Base-by-base conservation (phyloP, 2,888 invertebrate genomes). In the Cynaeus angustus region DNA sequence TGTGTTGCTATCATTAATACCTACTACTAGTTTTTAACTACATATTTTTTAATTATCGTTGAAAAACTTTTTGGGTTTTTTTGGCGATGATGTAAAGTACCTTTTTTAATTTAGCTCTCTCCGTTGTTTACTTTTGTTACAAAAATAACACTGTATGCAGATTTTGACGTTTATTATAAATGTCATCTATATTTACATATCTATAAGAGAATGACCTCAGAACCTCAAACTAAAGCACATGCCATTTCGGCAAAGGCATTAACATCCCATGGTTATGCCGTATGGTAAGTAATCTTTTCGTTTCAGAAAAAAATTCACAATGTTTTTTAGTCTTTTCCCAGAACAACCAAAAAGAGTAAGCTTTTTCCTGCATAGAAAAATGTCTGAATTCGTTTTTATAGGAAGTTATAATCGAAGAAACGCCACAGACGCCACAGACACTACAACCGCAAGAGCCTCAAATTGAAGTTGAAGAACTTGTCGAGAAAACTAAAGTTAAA, bases 271-370 rank as follows among this genome's bases (percentile, higher is more conserved):
- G 66, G 66, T 33, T 56, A 56, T 21, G 55, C 66, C 8, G 38
- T 66, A 14, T 66, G 66, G 66, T 66, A 56, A 37, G 59, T 46
- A 33, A 14, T 5, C 7, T 7, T 9, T 30, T 55, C 3, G 13
- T 41, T 41, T 38, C 13, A 37, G 8, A 2, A 4, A 14, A 55
- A 26, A 33, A 13, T 8, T 56, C n/a, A 59, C 12, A 12, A 16
- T 43, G 1, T 2, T 28, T 56, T 66, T 58, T 43, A 66, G 66
- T 21, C 26, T 66, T 16, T 66, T 66, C 28, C 66, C 66, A n/a
- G 66, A 66, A 50, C 66, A 66, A 50, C 66, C 66, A 28, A 12
- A 4, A 14, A 10, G 41, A 37, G 66, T 66, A 66, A 46, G 21
- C 7, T 28, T 33, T 33, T 16, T 8, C 1, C 28, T 48, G 14